A percentile compares a stretch with the other conserved stretches of the same genome.
Conservation (phyloP, 1,140 invertebrate genomes). For the Halyomorpha halys region DNA sequence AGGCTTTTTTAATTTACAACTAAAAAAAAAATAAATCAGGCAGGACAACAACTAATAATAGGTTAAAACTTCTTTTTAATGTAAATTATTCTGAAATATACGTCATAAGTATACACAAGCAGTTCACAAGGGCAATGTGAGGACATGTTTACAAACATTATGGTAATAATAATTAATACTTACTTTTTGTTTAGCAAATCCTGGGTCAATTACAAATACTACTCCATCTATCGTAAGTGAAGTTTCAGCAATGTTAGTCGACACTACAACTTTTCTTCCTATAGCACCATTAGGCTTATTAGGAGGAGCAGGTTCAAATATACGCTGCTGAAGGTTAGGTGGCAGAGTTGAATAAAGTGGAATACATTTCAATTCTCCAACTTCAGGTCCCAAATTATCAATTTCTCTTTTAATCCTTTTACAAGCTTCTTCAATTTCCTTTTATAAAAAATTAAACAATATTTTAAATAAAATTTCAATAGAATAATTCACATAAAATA, state of each 20-base stretch:
- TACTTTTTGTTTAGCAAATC: slow-evolving; percentile 98
- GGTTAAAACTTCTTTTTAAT: too few relatives aligned
- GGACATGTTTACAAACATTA: too few relatives aligned
- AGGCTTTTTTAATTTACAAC: too few relatives aligned
- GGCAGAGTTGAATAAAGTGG: slow-evolving; percentile 97
- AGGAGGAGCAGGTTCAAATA: slow-evolving; percentile 92
- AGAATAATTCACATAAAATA: too few relatives aligned
- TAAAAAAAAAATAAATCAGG: too few relatives aligned
- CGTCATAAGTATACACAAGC: too few relatives aligned
- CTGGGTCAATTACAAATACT: slow-evolving; percentile 99
- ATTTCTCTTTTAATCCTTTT: slow-evolving; percentile 95
- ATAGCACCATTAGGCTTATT: slow-evolving; percentile 89
- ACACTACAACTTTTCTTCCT: slow-evolving; percentile 91
- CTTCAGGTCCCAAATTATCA: slow-evolving; percentile 90
- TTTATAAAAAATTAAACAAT: slow-evolving; percentile 18
- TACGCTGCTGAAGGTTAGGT: slow-evolving; percentile 92
- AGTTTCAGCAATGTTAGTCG: slow-evolving; percentile 99
- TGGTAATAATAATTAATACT: not conserved
- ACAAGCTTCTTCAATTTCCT: slow-evolving; percentile 99
- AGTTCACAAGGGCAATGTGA: too few relatives aligned
- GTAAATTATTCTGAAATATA: too few relatives aligned
- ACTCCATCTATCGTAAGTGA: slow-evolving; percentile 98
- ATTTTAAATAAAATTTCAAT: too few relatives aligned
- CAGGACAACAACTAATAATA: too few relatives aligned
- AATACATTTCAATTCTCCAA: slow-evolving; percentile 96